Conservation (phyloP, 2,888 invertebrate genomes). For the Argynnis bischoffii region DNA sequence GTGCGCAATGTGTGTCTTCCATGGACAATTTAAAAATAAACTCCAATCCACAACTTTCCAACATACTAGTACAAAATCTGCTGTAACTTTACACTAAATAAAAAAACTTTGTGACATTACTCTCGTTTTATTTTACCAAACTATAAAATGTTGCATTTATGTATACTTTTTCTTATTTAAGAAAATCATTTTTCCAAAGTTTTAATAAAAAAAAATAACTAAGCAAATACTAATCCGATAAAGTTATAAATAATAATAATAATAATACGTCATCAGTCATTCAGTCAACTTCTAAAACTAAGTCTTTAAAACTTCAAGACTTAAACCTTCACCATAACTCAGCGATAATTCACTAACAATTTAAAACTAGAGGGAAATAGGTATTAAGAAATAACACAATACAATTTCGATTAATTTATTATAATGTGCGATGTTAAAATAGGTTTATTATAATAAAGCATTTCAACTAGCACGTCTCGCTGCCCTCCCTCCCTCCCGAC, state of each 20-base stretch:
- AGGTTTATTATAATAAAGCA: conserved; percentile 80
- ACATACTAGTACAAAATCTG: conserved; percentile 16
- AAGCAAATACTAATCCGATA: too few relatives aligned
- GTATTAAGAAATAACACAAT: conserved; percentile 45
- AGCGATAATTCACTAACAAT: too few relatives aligned
- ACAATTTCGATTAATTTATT: conserved; percentile 82
- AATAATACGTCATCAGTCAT: too few relatives aligned
- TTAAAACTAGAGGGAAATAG: not conserved
- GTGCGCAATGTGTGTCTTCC: conserved; percentile 17
- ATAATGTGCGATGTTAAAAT: conserved; percentile 83
- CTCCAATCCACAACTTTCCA: conserved; percentile 4
- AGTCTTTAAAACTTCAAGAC: too few relatives aligned
- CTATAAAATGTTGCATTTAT: too few relatives aligned
- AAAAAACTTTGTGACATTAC: conserved; percentile 12
- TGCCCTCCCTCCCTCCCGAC: conserved; percentile 52
- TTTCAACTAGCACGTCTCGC: conserved; percentile 62
- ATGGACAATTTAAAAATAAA: not conserved
- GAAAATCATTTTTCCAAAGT: too few relatives aligned
- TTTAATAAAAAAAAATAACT: too few relatives aligned
- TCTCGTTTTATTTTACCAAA: conserved; percentile 11
- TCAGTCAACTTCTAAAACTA: too few relatives aligned
- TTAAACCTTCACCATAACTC: too few relatives aligned
- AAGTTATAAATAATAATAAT: not conserved
- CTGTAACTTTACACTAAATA: conserved; percentile 5
- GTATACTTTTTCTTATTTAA: not conserved